Percentiles rank a stretch among this genome's conserved stretches.
phyloP scores from a whole-genome alignment of 2,888 invertebrate genomes.

The Globia sparganii region DNA sequence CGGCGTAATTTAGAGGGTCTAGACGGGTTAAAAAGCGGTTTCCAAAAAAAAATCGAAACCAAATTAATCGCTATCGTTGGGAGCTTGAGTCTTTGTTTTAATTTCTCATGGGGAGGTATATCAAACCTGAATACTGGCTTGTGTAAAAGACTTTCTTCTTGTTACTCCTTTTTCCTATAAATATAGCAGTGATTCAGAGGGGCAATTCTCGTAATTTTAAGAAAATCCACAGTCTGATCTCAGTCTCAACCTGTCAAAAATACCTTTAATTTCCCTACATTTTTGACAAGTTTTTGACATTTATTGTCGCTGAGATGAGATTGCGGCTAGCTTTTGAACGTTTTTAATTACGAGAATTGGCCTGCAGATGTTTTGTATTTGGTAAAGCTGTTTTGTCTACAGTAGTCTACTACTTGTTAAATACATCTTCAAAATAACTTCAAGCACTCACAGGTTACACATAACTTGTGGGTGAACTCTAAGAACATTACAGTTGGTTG shows the following conservation, averaged over 20 bases:
- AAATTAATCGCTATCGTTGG: slow-evolving; percentile 74
- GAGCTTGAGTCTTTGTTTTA: slow-evolving; percentile 55
- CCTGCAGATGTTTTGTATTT: slow-evolving; percentile 5
- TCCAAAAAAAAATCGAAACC: slow-evolving; percentile 56
- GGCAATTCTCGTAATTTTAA: not conserved
- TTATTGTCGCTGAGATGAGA: not conserved
- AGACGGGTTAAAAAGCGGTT: slow-evolving; percentile 81
- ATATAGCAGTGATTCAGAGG: not conserved
- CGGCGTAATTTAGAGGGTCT: slow-evolving; percentile 86
- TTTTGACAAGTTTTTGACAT: not conserved
- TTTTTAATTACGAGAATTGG: not conserved
- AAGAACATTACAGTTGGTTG: not conserved
- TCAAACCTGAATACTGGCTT: slow-evolving; percentile 18
- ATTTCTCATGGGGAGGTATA: slow-evolving; percentile 50
- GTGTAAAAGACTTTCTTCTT: slow-evolving; percentile 31
- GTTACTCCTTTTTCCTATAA: not conserved
- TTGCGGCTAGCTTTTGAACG: not conserved
- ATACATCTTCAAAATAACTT: not conserved
- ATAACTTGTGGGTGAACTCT: not conserved
- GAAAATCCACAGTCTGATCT: not conserved
- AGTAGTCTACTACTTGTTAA: not conserved
- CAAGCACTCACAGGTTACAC: not conserved
- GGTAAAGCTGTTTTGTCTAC: not conserved
- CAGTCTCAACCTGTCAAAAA: not conserved
- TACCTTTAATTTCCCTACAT: not conserved